These are phyloP conservation scores for Drosophila phalerata DNA, from an alignment of 2,888 invertebrate genomes.

Conservation along the genomic window DNA sequence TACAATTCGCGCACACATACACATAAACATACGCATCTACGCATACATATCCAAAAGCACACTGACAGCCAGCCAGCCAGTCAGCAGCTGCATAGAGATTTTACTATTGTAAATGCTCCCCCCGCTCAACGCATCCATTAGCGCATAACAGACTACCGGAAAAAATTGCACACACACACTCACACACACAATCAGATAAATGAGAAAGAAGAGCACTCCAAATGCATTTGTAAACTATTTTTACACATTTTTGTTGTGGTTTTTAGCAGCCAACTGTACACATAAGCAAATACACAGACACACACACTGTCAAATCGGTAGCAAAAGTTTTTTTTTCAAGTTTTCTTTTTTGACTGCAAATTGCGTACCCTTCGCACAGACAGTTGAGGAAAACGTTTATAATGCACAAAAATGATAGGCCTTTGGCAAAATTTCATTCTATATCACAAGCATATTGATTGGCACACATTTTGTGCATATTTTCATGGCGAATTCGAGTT, in stretches of 20 bases:
- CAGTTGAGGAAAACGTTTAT: constrained; percentile 49
- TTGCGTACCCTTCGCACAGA: constrained; percentile 60
- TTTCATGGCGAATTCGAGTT: constrained; percentile 61
- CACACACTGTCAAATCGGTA: constrained; percentile 58
- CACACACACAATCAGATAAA: constrained; percentile 46
- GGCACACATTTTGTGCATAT: constrained; percentile 47
- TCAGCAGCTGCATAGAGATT: constrained; percentile 59
- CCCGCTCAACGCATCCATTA: constrained; percentile 7
- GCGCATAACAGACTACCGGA: constrained; percentile 63
- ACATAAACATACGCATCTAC: constrained; percentile 8
- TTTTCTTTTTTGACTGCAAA: constrained; percentile 58
- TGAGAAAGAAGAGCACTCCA: constrained; percentile 28
- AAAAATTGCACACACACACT: constrained; percentile 73
- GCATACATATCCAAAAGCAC: constrained; percentile 11
- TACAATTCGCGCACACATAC: constrained; percentile 44
- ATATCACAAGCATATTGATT: constrained; percentile 30
- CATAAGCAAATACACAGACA: constrained; percentile 44
- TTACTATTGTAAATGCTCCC: constrained; percentile 40
- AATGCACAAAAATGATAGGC: constrained; percentile 23
- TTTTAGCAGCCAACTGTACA: constrained; percentile 70
- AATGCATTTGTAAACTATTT: constrained; percentile 70
- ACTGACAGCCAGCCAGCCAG: constrained; percentile 26
- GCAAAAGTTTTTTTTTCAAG: constrained; percentile 53
- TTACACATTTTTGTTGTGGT: constrained; percentile 72
- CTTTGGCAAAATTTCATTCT: constrained; percentile 29